Evolutionary conservation across 2,797 vertebrate species (phyloP).

Genomic region (Melanogrammus aeglefinus): DNA sequence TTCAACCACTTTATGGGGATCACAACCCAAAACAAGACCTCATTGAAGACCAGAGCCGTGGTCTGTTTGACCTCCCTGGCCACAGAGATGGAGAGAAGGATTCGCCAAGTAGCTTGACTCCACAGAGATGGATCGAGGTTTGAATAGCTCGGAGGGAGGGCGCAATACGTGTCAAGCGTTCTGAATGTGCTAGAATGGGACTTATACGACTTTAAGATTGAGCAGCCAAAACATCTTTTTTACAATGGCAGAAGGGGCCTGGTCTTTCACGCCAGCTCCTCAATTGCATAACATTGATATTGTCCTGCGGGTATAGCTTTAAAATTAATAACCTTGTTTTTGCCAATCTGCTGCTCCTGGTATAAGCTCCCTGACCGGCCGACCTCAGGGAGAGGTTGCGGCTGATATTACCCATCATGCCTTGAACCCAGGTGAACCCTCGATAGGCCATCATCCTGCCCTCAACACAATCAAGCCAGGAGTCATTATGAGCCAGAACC

Average conservation of each 20-base stretch:
- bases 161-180: not conserved
- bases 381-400: slow-evolving; percentile 51
- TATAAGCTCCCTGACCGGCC: slow-evolving; percentile 3
- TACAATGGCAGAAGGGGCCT: not conserved
- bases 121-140: slow-evolving; percentile 55
- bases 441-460: slow-evolving; percentile 46
- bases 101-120: slow-evolving; percentile 50
- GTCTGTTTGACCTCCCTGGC: slow-evolving; percentile 17
- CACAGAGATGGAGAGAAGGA: slow-evolving; percentile 52
- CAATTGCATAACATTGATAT: slow-evolving; percentile 42
- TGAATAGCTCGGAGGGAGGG: slow-evolving; percentile 48
- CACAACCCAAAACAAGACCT: not conserved
- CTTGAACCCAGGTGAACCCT: slow-evolving; percentile 70
- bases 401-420: slow-evolving; percentile 51
- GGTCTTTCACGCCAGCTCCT: slow-evolving; percentile 5
- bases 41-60: not conserved
- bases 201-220: not conserved
- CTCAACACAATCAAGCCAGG: slow-evolving; percentile 61
- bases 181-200: not conserved
- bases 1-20: not conserved
- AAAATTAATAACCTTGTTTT: slow-evolving; percentile 5
- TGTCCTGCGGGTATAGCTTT: slow-evolving; percentile 25
- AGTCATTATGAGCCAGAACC: slow-evolving; percentile 64
- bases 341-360: not conserved
- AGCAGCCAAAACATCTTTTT: not conserved